These are phyloP conservation scores for Nothobranchius furzeri DNA, from an alignment of 2,113 vertebrate species.

Conservation along the genomic window DNA sequence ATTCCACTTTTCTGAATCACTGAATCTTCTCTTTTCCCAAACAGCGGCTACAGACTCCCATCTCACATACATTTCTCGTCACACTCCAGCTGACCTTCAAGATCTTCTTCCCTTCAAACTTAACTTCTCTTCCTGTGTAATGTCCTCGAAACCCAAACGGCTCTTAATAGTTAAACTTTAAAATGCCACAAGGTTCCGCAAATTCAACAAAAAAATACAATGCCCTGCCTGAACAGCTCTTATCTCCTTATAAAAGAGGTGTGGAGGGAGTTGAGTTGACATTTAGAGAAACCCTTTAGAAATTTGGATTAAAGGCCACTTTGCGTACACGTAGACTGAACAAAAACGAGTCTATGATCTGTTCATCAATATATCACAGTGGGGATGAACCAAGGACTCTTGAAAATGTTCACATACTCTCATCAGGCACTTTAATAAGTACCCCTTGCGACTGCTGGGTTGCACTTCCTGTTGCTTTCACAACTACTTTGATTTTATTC, in stretches of 20 bases:
- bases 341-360: not conserved
- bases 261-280: constrained; percentile 35
- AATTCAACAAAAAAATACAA: constrained; percentile 29
- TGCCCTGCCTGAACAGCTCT: not conserved
- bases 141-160: constrained; percentile 40
- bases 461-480: too few relatives aligned
- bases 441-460: too few relatives aligned
- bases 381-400: too few relatives aligned
- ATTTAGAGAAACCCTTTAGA: constrained; percentile 36
- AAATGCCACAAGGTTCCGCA: constrained; percentile 61
- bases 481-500: too few relatives aligned
- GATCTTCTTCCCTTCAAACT: constrained; percentile 27
- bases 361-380: too few relatives aligned
- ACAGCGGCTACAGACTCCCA: constrained; percentile 10
- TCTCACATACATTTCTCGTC: not conserved
- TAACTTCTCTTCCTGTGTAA: constrained; percentile 2
- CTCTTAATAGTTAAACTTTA: constrained; percentile 47
- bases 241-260: constrained; percentile 8
- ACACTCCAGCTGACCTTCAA: constrained; percentile 32
- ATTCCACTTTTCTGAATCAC: constrained; percentile 7
- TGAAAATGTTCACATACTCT: too few relatives aligned
- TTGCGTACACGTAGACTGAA: constrained; percentile 5
- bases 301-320: constrained; percentile 38
- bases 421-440: too few relatives aligned
- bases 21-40: not conserved